Evolutionary conservation across 1,140 invertebrate genomes (phyloP).

Genomic region (Penaeus indicus): DNA sequence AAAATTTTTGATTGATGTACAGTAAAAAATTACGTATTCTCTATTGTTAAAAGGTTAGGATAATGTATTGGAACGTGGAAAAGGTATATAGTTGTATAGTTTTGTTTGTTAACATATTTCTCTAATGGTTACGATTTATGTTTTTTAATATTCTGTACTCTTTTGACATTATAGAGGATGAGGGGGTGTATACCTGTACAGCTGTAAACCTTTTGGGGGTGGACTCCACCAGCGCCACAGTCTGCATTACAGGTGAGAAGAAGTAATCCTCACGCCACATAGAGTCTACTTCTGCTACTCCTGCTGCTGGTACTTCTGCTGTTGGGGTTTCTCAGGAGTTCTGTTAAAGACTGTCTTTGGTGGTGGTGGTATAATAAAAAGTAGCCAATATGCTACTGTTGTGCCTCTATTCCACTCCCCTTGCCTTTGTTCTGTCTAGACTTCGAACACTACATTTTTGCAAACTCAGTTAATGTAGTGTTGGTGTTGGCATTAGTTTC

Average conservation of each 20-base stretch:
- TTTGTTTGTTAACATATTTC: background rate
- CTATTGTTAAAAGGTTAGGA: too few relatives aligned
- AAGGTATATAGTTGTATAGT: background rate
- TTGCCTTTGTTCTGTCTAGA: too few relatives aligned
- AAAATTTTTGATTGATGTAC: too few relatives aligned
- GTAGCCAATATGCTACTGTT: background rate
- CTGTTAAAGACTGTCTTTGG: conserved; percentile 50
- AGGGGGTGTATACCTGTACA: conserved; percentile 91
- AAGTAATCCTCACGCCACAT: conserved; percentile 49
- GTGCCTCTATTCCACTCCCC: background rate
- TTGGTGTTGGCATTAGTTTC: too few relatives aligned
- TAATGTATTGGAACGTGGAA: background rate
- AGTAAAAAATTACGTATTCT: too few relatives aligned
- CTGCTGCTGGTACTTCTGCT: conserved; percentile 45
- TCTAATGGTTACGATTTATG: background rate
- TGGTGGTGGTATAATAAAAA: conserved; percentile 42
- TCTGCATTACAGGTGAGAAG: conserved; percentile 67
- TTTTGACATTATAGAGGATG: conserved; percentile 81
- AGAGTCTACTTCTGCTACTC: conserved; percentile 45
- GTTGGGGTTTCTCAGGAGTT: conserved; percentile 40
- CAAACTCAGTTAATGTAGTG: too few relatives aligned
- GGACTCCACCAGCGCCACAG: conserved; percentile 60
- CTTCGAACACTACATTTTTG: too few relatives aligned
- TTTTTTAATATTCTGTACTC: background rate
- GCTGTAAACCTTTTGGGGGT: conserved; percentile 87